Evolutionary conservation across 2,888 invertebrate genomes (phyloP), one percentile per base, ranked within the genome.

Genomic region (Cylloceria caligata): DNA sequence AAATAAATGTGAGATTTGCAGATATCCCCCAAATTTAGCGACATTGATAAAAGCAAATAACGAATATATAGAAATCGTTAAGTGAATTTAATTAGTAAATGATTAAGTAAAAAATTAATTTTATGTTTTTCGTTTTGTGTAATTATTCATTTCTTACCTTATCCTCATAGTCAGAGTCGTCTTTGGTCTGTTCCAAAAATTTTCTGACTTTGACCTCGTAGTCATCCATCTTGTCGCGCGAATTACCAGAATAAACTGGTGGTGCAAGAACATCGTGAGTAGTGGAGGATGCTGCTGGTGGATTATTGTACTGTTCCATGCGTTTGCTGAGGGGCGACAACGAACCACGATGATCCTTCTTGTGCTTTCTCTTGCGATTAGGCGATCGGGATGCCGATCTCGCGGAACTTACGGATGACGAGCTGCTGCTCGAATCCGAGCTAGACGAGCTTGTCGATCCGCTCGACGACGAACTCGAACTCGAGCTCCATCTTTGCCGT

Each of bases 121-220:
- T 19, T 16, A 16, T 49, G 1, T 4, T 49, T 30, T n/a, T n/a
- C n/a, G 34, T 7, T 4, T 34, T 3, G 34, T 34, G 6, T 4
- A 34, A 3, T 7, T 34, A 47, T 1, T 13, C 3, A 16, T 52
- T 16, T 0, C 85, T 84, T 84, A 90, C 92, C 89, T 96, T 97
- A 81, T 96, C 96, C 92, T 97, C 97, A 88, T 97, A 97, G 91
- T 97, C 97, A 0, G 97, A 96, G 89, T 97, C 97, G 86, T 96
- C 96, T 91, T 96, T 96, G 2, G 96, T 96, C 93, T 96, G 96
- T 87, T 96, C 96, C 84, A 97, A 92, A 92, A 97, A 97, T 87
- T 95, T 95, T 13, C 95, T 94, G 2, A 97, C 96, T 93, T 96
- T 95, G 30, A 94, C 90, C 87, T 96, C 96, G 88, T 96, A 96